phyloP scores from a whole-genome alignment of 2,888 invertebrate genomes.

The Bhutanitis thaidina region DNA sequence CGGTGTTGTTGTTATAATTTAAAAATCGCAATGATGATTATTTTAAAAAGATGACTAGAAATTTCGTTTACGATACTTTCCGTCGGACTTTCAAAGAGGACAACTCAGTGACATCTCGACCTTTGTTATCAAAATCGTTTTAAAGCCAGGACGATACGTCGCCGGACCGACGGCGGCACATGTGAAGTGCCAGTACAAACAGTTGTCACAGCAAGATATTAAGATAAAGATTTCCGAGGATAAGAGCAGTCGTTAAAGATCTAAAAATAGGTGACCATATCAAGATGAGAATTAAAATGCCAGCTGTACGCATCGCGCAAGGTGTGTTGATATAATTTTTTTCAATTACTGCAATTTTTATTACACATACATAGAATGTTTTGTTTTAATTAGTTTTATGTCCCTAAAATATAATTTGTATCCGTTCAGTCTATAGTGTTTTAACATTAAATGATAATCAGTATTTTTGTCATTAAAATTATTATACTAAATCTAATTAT shows the following conservation, averaged over 20 bases:
- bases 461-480: too few species aligned
- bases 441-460: too few species aligned
- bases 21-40: constrained; percentile 44
- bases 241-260: constrained; percentile 64
- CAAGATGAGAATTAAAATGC: constrained; percentile 99
- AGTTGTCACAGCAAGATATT: constrained; percentile 58
- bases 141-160: constrained; percentile 64
- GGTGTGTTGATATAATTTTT: constrained; percentile 80
- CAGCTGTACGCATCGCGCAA: constrained; percentile 97
- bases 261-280: constrained; percentile 79
- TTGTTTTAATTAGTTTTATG: too few species aligned
- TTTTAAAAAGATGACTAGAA: constrained; percentile 60
- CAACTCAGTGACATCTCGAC: constrained; percentile 54
- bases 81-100: constrained; percentile 63
- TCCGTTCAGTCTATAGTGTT: too few species aligned
- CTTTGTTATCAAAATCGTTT: constrained; percentile 63
- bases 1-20: constrained; percentile 21
- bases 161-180: constrained; percentile 73
- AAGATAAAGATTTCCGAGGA: constrained; percentile 64
- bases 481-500: too few species aligned
- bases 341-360: background rate
- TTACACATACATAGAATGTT: too few species aligned
- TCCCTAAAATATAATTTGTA: too few species aligned
- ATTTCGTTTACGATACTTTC: constrained; percentile 41
- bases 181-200: constrained; percentile 69